These are phyloP conservation scores for Cerastoderma edule DNA, from an alignment of 2,888 invertebrate genomes.

Conservation along the genomic window DNA sequence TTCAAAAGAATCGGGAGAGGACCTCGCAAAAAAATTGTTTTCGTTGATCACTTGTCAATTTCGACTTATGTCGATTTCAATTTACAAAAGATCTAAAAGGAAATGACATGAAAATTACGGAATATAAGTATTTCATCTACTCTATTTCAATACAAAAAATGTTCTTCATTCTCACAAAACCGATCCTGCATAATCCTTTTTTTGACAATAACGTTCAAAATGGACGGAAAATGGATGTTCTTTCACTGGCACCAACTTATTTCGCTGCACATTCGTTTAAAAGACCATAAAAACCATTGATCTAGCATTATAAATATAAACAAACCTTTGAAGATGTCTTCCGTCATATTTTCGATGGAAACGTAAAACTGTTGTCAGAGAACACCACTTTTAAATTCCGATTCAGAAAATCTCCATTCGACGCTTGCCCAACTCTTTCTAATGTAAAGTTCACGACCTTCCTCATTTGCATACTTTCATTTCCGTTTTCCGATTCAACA, in stretches of 20 bases:
- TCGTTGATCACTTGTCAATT: too few species aligned
- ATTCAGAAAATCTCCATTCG: slow-evolving; percentile 31
- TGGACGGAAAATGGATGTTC: slow-evolving; percentile 18
- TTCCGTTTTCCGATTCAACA: slow-evolving; percentile 34
- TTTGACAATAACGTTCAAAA: slow-evolving; percentile 2
- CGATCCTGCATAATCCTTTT: slow-evolving; percentile 7
- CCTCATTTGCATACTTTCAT: slow-evolving; percentile 52
- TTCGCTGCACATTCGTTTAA: slow-evolving; percentile 58
- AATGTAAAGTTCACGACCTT: slow-evolving; percentile 44
- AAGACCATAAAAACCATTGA: slow-evolving; percentile 17
- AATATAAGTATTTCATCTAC: too few species aligned
- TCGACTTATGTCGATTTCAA: too few species aligned
- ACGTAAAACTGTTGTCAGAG: slow-evolving; percentile 30
- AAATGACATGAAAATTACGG: too few species aligned
- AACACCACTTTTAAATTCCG: slow-evolving; percentile 30
- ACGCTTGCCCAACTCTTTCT: slow-evolving; percentile 60
- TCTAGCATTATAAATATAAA: slow-evolving; percentile 30
- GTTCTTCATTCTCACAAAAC: not conserved
- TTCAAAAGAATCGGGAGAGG: not conserved
- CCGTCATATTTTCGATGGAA: slow-evolving; percentile 65
- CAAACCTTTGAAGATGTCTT: slow-evolving; percentile 75
- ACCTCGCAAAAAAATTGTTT: not conserved
- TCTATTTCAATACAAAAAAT: not conserved
- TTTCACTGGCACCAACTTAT: not conserved
- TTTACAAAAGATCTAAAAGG: too few species aligned